A percentile compares a stretch with the other conserved stretches of the same genome.
phyloP scores from a whole-genome alignment of 1,140 invertebrate genomes.

The Vanessa atalanta region DNA sequence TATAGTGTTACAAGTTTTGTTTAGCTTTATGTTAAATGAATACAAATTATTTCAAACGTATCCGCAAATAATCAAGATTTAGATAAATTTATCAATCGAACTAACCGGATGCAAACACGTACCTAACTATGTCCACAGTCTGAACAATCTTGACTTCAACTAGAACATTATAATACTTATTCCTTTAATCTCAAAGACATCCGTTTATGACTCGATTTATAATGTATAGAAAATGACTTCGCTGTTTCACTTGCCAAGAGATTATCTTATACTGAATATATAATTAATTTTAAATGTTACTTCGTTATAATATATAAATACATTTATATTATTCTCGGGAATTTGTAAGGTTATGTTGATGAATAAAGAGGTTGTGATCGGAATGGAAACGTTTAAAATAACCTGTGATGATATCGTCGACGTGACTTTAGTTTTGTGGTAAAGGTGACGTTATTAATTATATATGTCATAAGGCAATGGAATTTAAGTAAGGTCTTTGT shows the following conservation, averaged over 20 bases:
- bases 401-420: neutral
- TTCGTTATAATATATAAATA: conserved; percentile 1
- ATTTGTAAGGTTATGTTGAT: neutral
- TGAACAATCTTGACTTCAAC: conserved; percentile 1
- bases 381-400: neutral
- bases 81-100: conserved; percentile 8
- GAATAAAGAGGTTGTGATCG: neutral
- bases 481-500: no score
- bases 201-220: conserved; percentile 1
- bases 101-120: conserved; percentile 14
- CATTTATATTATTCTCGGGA: conserved; percentile 6
- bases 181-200: conserved; percentile 4
- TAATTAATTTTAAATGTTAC: conserved; percentile 12
- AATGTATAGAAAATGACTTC: neutral
- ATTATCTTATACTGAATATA: conserved; percentile 4
- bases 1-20: no score
- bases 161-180: conserved; percentile 10
- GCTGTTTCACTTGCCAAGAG: conserved; percentile 22
- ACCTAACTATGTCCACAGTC: neutral
- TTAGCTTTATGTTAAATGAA: no score
- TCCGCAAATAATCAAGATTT: neutral
- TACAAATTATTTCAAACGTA: neutral
- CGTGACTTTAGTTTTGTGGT: neutral
- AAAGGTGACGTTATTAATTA: no score
- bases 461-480: no score